phyloP scores from a whole-genome alignment of 2,797 vertebrate species.

The Onychomys leucogaster region DNA sequence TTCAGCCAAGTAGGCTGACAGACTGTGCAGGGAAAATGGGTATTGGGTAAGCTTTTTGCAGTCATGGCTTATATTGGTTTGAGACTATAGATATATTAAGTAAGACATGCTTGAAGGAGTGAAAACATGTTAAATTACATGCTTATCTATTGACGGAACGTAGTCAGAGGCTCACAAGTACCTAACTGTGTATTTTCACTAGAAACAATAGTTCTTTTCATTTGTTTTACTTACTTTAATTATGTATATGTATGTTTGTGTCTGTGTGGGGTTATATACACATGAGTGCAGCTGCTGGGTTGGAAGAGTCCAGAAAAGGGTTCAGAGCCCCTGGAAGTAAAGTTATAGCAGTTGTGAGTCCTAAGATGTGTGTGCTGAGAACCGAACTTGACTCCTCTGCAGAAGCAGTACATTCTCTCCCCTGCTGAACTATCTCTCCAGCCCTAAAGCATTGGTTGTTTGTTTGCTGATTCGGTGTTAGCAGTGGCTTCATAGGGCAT shows the following conservation, averaged over 20 bases:
- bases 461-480: constrained; percentile 20
- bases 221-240: neutral
- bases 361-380: neutral
- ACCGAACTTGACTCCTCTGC: too few relatives aligned
- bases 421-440: neutral
- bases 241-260: neutral
- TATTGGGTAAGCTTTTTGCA: neutral
- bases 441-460: neutral
- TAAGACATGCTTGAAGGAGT: constrained; percentile 22
- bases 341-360: neutral
- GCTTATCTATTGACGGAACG: neutral
- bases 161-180: neutral
- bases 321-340: neutral
- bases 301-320: neutral
- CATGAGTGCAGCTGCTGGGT: neutral
- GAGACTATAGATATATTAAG: neutral
- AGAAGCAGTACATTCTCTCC: neutral
- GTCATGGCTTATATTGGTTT: neutral
- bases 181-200: neutral
- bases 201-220: neutral
- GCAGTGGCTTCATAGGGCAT: neutral
- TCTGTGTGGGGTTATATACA: neutral
- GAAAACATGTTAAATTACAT: neutral
- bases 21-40: neutral
- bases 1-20: neutral